Conservation (phyloP, 2,797 vertebrate species). For the Neosilurus mollespiculum region DNA sequence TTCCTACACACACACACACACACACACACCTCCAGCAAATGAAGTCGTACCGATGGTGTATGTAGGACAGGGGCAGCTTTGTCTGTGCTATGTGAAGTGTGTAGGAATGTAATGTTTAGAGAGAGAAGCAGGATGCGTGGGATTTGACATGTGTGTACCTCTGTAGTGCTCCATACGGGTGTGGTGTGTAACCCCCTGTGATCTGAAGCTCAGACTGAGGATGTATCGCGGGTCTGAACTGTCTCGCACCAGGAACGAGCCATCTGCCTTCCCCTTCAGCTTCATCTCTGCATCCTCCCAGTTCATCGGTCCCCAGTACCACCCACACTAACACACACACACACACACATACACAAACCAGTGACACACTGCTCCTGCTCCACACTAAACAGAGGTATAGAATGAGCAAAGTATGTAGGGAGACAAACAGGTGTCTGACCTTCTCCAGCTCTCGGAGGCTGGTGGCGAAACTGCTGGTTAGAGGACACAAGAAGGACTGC, state of each 20-base stretch:
- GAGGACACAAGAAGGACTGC: conserved; percentile 78
- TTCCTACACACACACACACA: conserved; percentile 1
- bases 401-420: not conserved
- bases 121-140: conserved; percentile 7
- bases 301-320: conserved; percentile 98
- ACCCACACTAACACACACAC: conserved; percentile 79
- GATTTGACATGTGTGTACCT: conserved; percentile 61
- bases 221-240: conserved; percentile 95
- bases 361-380: not conserved
- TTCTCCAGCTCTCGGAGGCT: conserved; percentile 93
- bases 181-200: conserved; percentile 91
- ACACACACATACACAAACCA: conserved; percentile 3
- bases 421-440: conserved; percentile 64
- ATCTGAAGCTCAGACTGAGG: conserved; percentile 96
- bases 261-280: conserved; percentile 90
- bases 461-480: conserved; percentile 90
- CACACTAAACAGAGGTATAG: not conserved
- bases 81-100: not conserved
- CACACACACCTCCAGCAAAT: not conserved
- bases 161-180: conserved; percentile 86
- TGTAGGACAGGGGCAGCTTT: not conserved
- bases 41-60: not conserved
- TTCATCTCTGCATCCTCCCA: conserved; percentile 99
- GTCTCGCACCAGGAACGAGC: conserved; percentile 93
- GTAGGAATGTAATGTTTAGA: not conserved